Base-by-base conservation (phyloP, 30 jellyfish, hydroid and myxozoan genomes). In the Aurelia aurita complex sp. Pacific region DNA sequence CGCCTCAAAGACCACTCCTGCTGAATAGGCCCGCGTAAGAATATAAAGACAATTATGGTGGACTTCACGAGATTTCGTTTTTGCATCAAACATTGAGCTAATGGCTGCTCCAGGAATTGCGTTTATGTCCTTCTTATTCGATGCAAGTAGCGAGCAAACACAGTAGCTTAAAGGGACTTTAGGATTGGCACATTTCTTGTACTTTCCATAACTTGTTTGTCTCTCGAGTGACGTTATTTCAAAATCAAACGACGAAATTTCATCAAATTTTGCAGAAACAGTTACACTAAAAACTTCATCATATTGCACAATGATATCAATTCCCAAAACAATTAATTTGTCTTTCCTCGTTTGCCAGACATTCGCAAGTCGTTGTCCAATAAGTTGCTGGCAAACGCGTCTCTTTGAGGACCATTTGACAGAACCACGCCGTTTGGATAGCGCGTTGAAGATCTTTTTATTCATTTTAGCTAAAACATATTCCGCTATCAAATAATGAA, bases 1-100 rank as follows among this genome's bases (percentile, higher is more conserved):
- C 13, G 88, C 90, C 74, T 87, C 96, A 61, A 87, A 77, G 33
- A 73, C 87, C n/a, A 73, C 83, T 7, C 96, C 96, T 4, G 91
- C 84, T 23, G 60, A 43, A 57, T 87, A 78, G 7, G 61, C 52
- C 8, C 96, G 77, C 2, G 83, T 57, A 2, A 76, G 74, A 73
- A 87, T 36, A 57, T 62, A 62, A 12, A 87, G 71, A 73, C 96
- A 87, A 80, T 75, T 69, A 33, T 35, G 18, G 16, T 78, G 80
- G 13, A 87, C 43, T 42, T 1, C 14, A 5, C 72, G 74, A 29
- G 75, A 69, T 5, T 16, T 55, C 7, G 90, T 87, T 18, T 59
- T 33, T 0, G 64, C 88, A 15, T 67, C 78, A 63, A 87, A 87
- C 89, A 86, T 68, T 9, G 89, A 75, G 16, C 76, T 64, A 1